phyloP scores from a whole-genome alignment of 1,140 invertebrate species.

The Solenopsis invicta region DNA sequence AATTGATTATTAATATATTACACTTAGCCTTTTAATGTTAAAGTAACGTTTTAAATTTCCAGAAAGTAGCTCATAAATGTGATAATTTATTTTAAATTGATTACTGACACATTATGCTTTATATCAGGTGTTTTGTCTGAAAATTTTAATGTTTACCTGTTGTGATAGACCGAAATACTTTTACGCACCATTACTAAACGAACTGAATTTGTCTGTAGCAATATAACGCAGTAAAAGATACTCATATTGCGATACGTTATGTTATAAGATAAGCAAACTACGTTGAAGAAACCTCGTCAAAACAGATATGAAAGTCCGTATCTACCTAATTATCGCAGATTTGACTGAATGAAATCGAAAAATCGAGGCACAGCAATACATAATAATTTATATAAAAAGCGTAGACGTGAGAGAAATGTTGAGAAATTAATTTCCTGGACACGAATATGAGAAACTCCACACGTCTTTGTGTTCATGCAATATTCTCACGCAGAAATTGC shows the following conservation, averaged over 20 bases:
- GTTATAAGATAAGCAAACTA: constrained; percentile 65
- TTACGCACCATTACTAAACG: constrained; percentile 16
- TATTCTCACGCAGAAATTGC: constrained; percentile 34
- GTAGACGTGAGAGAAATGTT: constrained; percentile 7
- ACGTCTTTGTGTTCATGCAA: constrained; percentile 30
- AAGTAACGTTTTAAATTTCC: neutral
- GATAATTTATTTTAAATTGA: neutral
- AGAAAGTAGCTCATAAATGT: neutral
- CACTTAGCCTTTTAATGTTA: too few species aligned
- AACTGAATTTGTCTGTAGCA: constrained; percentile 14
- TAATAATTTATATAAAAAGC: constrained; percentile 22
- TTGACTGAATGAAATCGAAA: constrained; percentile 27
- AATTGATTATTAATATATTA: too few species aligned
- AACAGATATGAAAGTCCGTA: constrained; percentile 85
- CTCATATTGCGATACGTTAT: constrained; percentile 42
- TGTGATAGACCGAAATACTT: constrained; percentile 17
- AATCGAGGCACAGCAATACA: constrained; percentile 28
- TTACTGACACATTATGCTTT: neutral
- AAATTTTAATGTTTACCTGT: neutral
- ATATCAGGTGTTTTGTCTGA: neutral
- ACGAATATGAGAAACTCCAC: neutral
- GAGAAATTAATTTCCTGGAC: constrained; percentile 16
- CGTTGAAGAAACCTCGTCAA: constrained; percentile 80
- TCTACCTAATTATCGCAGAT: constrained; percentile 72
- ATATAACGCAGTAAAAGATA: constrained; percentile 21